These are phyloP conservation scores for Anorthoa munda DNA, from an alignment of 2,888 invertebrate genomes.

Conservation along the genomic window DNA sequence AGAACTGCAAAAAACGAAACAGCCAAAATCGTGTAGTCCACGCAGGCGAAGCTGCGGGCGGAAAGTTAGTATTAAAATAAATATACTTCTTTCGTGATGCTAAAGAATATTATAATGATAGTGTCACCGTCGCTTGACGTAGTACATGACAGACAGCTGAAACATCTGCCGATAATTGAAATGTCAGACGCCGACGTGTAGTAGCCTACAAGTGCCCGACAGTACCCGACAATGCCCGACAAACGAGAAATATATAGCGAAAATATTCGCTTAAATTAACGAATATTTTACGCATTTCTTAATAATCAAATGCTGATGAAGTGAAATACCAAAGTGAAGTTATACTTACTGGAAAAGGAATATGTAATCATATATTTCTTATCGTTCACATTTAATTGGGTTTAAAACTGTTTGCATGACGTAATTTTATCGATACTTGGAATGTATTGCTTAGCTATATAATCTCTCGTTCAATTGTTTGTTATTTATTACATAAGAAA, in stretches of 20 bases:
- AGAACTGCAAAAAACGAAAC: too few species aligned
- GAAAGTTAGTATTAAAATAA: constrained; percentile 16
- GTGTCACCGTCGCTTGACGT: constrained; percentile 38
- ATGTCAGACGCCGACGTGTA: constrained; percentile 63
- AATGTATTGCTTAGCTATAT: not conserved
- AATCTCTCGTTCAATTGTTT: not conserved
- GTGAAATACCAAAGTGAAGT: not conserved
- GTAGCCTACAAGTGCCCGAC: constrained; percentile 49
- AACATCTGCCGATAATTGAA: constrained; percentile 71
- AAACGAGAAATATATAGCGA: constrained; percentile 44
- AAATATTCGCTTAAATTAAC: constrained; percentile 41
- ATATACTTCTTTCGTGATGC: not conserved
- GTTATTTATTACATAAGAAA: not conserved
- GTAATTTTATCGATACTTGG: not conserved
- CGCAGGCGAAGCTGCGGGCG: too few species aligned
- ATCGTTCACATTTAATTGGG: not conserved
- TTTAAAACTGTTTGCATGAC: not conserved
- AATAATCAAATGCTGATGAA: not conserved
- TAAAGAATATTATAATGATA: constrained; percentile 45
- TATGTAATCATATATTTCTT: not conserved
- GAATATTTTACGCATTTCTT: constrained; percentile 1
- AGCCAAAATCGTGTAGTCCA: too few species aligned
- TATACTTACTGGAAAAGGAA: not conserved
- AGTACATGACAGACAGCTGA: constrained; percentile 61
- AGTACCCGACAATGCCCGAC: constrained; percentile 35